Percentiles rank a stretch among this genome's conserved stretches.
Conservation (phyloP, 2,113 vertebrate genomes). For the Pseudorectes ferrugineus region DNA sequence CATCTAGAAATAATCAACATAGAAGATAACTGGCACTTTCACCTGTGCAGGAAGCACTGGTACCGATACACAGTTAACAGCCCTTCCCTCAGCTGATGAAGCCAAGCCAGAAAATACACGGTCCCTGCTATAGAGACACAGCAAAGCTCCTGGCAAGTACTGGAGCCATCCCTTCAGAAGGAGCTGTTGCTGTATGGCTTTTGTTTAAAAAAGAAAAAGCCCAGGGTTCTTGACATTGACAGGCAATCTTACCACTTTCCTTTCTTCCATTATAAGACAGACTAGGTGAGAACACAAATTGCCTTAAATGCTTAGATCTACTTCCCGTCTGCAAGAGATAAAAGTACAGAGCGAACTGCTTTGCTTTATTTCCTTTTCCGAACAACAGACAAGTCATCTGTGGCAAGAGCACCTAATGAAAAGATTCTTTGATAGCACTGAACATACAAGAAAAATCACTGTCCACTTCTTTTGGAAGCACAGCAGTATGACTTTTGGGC, state of each 20-base stretch:
- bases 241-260: background rate
- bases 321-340: background rate
- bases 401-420: slow-evolving; percentile 2
- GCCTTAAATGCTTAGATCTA: slow-evolving; percentile 3
- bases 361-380: slow-evolving; percentile 12
- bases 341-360: slow-evolving; percentile 4
- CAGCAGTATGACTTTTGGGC: background rate
- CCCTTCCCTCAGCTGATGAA: background rate
- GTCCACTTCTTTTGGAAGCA: background rate
- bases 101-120: background rate
- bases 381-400: background rate
- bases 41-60: background rate
- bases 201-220: background rate
- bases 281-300: slow-evolving; percentile 1
- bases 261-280: background rate
- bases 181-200: background rate
- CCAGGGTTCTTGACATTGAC: background rate
- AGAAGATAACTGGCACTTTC: background rate
- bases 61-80: background rate
- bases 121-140: background rate
- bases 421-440: background rate
- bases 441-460: background rate
- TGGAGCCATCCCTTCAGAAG: background rate
- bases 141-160: background rate
- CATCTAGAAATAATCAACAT: background rate